A percentile compares a stretch with the other conserved stretches of the same genome.
Evolutionary conservation across 2,888 invertebrate genomes (phyloP).

Genomic region (Malthinus flaveolus): DNA sequence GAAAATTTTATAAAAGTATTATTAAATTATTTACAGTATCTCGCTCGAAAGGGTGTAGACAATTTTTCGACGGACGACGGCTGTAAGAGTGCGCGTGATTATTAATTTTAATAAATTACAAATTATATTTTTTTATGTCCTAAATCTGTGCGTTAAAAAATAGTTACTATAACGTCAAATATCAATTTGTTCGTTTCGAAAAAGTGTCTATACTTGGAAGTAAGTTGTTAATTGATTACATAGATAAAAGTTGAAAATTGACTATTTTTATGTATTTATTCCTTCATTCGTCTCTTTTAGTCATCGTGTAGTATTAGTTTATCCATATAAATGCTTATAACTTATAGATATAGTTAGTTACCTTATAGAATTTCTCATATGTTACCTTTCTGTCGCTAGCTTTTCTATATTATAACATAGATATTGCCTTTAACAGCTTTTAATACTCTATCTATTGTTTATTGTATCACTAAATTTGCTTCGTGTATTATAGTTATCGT

Average conservation of each 20-base stretch:
- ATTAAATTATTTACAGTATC: constrained; percentile 29
- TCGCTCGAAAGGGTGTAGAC: constrained; percentile 9
- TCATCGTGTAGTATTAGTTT: constrained; percentile 27
- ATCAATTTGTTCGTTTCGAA: constrained; percentile 5
- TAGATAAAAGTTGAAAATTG: constrained; percentile 18
- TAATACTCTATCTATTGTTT: constrained; percentile 39
- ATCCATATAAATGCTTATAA: constrained; percentile 17
- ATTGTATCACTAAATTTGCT: constrained; percentile 45
- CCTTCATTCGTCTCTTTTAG: constrained; percentile 17
- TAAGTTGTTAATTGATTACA: constrained; percentile 23
- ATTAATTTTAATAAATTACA: neutral
- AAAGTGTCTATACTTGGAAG: constrained; percentile 14
- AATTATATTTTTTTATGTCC: neutral
- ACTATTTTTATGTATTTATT: constrained; percentile 23
- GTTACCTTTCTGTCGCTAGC: constrained; percentile 33
- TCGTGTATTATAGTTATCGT: constrained; percentile 37
- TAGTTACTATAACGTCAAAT: neutral
- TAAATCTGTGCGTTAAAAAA: neutral
- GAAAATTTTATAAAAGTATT: constrained; percentile 37
- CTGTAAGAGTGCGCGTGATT: neutral
- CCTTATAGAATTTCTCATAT: constrained; percentile 27
- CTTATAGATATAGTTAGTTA: constrained; percentile 22
- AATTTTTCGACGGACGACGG: constrained; percentile 8
- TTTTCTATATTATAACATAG: constrained; percentile 31
- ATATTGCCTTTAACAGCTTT: constrained; percentile 38